Evolutionary conservation across 2,888 invertebrate species (phyloP).

Genomic region (Lithophane semibrunnea): DNA sequence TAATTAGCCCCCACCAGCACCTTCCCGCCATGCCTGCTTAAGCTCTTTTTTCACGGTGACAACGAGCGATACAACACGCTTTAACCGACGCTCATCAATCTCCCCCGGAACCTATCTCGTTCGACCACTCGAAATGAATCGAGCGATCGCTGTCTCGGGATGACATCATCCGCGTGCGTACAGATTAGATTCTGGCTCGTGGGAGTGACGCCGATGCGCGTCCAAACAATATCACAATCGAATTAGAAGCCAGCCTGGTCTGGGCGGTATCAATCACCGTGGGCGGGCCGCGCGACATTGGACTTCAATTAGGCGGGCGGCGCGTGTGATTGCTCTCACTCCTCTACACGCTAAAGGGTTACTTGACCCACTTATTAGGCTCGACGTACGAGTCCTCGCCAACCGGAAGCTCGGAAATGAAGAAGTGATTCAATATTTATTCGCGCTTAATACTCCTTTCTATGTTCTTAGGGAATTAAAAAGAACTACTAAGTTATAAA

Average conservation of each 20-base stretch:
- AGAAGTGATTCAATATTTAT: slow-evolving; percentile 78
- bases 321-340: slow-evolving; percentile 88
- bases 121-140: slow-evolving; percentile 74
- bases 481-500: slow-evolving; percentile 27
- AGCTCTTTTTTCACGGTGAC: slow-evolving; percentile 74
- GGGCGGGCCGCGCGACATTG: slow-evolving; percentile 89
- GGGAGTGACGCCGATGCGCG: slow-evolving; percentile 80
- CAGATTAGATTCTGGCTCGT: slow-evolving; percentile 75
- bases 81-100: slow-evolving; percentile 77
- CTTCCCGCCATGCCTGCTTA: slow-evolving; percentile 74
- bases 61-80: slow-evolving; percentile 74
- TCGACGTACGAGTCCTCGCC: slow-evolving; percentile 80
- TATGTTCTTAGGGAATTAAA: slow-evolving; percentile 33
- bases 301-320: slow-evolving; percentile 90
- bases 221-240: slow-evolving; percentile 87
- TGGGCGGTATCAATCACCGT: slow-evolving; percentile 89
- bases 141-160: slow-evolving; percentile 72
- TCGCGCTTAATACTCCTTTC: slow-evolving; percentile 39
- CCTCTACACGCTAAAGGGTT: slow-evolving; percentile 86
- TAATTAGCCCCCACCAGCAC: slow-evolving; percentile 86
- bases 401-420: slow-evolving; percentile 80
- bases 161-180: slow-evolving; percentile 79
- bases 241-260: slow-evolving; percentile 85
- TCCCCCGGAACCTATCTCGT: slow-evolving; percentile 73
- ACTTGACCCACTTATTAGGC: slow-evolving; percentile 89